Evolutionary conservation across 2,888 invertebrate species (phyloP).

Genomic region (Alentia gelatinosa): DNA sequence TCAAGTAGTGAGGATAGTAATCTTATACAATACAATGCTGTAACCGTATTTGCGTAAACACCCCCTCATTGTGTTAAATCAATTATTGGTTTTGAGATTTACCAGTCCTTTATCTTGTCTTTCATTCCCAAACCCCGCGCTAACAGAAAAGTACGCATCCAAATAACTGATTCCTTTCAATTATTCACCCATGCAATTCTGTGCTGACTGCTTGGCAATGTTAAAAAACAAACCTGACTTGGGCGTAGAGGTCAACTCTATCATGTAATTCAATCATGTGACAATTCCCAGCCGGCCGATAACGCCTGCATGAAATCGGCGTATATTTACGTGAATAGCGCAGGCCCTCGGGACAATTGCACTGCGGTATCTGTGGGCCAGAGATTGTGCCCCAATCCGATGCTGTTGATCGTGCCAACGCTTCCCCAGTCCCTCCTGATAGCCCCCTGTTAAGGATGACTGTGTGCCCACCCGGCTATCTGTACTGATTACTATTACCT

Average conservation of each 20-base stretch:
- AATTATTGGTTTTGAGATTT: not conserved
- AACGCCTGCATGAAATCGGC: not conserved
- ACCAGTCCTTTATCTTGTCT: too few species aligned
- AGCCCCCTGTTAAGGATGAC: not conserved
- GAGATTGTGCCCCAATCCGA: not conserved
- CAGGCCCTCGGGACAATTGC: not conserved
- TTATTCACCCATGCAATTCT: too few species aligned
- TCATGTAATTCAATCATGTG: not conserved
- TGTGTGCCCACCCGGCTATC: not conserved
- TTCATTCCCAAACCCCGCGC: too few species aligned
- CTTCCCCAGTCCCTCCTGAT: not conserved
- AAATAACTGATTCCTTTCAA: too few species aligned
- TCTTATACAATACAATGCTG: not conserved
- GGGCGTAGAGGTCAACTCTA: not conserved
- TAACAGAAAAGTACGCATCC: too few species aligned
- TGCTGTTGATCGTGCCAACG: not conserved
- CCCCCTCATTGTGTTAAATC: not conserved
- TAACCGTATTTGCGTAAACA: too few species aligned
- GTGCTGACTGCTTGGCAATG: too few species aligned
- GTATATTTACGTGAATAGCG: not conserved
- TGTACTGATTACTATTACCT: slow-evolving; percentile 29
- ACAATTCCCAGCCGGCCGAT: not conserved
- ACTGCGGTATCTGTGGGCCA: not conserved
- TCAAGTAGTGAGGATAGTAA: not conserved
- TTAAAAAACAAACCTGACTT: too few species aligned